A percentile compares a stretch with the other conserved stretches of the same genome.
phyloP scores from a whole-genome alignment of 2,113 vertebrate genomes.

The Melanostigma gelatinosum region DNA sequence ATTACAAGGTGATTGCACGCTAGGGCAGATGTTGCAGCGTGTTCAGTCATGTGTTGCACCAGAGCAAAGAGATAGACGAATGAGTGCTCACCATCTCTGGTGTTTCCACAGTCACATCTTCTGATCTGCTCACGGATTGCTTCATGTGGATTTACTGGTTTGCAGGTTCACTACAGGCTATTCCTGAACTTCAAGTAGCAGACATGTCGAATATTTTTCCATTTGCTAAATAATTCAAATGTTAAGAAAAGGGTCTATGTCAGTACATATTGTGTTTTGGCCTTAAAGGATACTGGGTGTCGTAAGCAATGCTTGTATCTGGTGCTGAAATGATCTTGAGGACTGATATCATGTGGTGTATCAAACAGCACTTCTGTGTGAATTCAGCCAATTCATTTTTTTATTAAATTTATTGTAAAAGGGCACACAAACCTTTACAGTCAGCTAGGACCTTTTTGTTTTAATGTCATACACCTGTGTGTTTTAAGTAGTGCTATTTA shows the following conservation, averaged over 20 bases:
- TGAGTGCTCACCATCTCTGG: conserved; percentile 10
- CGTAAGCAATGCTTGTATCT: background rate
- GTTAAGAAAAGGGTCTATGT: background rate
- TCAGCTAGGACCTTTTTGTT: background rate
- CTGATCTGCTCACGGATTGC: background rate
- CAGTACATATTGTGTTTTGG: background rate
- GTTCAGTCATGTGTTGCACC: conserved; percentile 28
- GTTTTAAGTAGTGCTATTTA: background rate
- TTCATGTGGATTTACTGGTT: background rate
- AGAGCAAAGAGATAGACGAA: conserved; percentile 30
- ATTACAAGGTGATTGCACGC: conserved; percentile 47
- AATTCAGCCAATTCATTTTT: background rate
- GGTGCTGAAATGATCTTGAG: background rate
- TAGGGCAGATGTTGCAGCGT: conserved; percentile 41
- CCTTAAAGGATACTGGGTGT: background rate
- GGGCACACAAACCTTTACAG: background rate
- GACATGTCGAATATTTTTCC: background rate
- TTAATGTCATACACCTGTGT: background rate
- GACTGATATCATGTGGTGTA: background rate
- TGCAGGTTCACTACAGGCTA: conserved; percentile 4
- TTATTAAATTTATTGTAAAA: background rate
- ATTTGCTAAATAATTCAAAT: background rate
- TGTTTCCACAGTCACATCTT: conserved; percentile 1
- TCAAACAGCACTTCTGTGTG: background rate
- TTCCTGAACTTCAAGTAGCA: background rate